Conservation (phyloP, 2,888 invertebrate genomes). For the Pyralis farinalis region DNA sequence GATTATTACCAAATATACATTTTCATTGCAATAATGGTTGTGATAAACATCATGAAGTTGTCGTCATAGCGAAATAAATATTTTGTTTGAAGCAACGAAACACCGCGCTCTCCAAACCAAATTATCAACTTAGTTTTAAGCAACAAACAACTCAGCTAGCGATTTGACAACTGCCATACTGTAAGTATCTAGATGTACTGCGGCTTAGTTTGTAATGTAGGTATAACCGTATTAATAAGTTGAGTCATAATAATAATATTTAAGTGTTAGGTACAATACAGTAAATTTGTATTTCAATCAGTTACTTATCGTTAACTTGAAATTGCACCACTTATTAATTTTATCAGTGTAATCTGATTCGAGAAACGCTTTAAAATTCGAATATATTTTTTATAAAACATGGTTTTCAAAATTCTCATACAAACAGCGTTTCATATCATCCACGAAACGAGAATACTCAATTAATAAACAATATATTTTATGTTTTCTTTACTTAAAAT, state of each 20-base stretch:
- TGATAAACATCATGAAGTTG: slow-evolving; percentile 68
- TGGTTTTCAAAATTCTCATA: background rate
- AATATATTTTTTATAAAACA: background rate
- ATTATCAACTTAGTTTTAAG: slow-evolving; percentile 39
- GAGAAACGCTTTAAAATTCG: background rate
- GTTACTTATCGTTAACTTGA: slow-evolving; percentile 13
- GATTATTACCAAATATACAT: slow-evolving; percentile 65
- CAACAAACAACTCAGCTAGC: slow-evolving; percentile 73
- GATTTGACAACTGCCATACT: slow-evolving; percentile 79
- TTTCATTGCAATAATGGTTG: slow-evolving; percentile 76
- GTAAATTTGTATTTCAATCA: slow-evolving; percentile 30
- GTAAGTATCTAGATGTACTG: slow-evolving; percentile 67
- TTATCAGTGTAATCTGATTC: background rate
- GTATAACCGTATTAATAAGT: slow-evolving; percentile 56
- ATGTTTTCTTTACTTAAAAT: background rate
- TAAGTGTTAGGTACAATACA: slow-evolving; percentile 71
- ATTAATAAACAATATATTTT: background rate
- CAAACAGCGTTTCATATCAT: background rate
- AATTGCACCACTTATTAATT: background rate
- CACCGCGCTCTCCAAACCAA: slow-evolving; percentile 54
- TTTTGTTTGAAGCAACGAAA: slow-evolving; percentile 44
- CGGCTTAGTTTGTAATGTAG: slow-evolving; percentile 46
- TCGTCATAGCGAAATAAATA: slow-evolving; percentile 34
- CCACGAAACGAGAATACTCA: background rate
- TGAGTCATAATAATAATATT: slow-evolving; percentile 79